A percentile compares a stretch with the other conserved stretches of the same genome.
Evolutionary conservation across 2,113 vertebrate species (phyloP).

Genomic region (Zapus hudsonius): DNA sequence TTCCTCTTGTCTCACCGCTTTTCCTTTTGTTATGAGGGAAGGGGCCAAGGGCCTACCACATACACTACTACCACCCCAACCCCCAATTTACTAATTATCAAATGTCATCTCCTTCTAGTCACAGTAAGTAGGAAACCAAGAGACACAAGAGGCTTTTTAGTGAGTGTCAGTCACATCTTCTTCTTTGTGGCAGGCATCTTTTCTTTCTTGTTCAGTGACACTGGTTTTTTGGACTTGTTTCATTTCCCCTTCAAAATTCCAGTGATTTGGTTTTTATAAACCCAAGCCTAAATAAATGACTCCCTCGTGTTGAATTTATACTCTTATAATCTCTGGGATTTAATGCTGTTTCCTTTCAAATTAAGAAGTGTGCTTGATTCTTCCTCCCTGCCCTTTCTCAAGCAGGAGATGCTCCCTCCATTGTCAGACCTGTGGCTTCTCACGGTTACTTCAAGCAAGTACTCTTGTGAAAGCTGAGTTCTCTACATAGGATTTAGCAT

Average conservation of each 20-base stretch:
- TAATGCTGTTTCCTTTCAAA: constrained; percentile 8
- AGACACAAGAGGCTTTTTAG: constrained; percentile 30
- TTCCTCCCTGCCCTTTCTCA: neutral
- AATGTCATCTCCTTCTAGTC: neutral
- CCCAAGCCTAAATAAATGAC: neutral
- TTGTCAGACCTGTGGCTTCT: neutral
- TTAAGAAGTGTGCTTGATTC: constrained; percentile 8
- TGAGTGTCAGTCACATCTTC: neutral
- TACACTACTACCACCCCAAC: too few relatives aligned
- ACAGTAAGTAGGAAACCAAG: constrained; percentile 1
- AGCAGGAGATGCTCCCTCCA: neutral
- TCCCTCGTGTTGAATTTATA: neutral
- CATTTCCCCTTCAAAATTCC: neutral
- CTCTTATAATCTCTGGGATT: neutral
- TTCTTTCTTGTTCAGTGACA: neutral
- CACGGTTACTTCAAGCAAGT: neutral
- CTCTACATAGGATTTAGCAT: neutral
- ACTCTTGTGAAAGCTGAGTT: neutral
- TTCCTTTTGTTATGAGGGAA: neutral
- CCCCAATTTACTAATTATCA: constrained; percentile 40
- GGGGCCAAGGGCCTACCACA: neutral
- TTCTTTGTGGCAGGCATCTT: constrained; percentile 38
- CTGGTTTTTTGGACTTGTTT: neutral
- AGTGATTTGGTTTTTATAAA: neutral
- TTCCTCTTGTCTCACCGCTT: neutral